Conservation (phyloP, 1,140 invertebrate genomes). For the Nilaparvata lugens region DNA sequence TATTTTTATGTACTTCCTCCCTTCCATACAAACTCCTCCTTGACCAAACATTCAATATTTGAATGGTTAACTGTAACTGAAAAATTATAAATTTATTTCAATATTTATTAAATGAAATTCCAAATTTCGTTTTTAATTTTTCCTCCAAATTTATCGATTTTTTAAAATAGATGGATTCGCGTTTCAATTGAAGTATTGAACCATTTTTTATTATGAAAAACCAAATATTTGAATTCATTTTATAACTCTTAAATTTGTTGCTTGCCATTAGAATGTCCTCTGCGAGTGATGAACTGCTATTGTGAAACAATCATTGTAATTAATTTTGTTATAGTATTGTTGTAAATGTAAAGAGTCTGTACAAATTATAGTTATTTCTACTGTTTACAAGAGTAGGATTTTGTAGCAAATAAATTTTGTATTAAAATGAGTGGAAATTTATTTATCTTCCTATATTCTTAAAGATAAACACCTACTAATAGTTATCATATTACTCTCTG, state of each 20-base stretch:
- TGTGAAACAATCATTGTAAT: not conserved
- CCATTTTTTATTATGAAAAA: not conserved
- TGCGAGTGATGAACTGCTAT: not conserved
- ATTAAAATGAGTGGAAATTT: not conserved
- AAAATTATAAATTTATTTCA: too few relatives aligned
- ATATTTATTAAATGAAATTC: too few relatives aligned
- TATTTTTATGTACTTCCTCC: too few relatives aligned
- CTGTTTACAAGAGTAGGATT: slow-evolving; percentile 1
- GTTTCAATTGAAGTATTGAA: not conserved
- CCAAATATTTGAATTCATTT: not conserved
- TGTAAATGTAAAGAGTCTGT: not conserved
- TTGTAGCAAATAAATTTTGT: not conserved
- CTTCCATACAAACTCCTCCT: too few relatives aligned
- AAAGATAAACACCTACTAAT: too few relatives aligned
- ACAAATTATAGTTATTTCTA: slow-evolving; percentile 4
- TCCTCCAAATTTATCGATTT: too few relatives aligned
- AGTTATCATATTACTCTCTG: too few relatives aligned
- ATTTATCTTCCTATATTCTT: too few relatives aligned
- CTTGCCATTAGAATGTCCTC: not conserved
- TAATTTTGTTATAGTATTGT: slow-evolving; percentile 1
- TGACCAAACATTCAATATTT: too few relatives aligned
- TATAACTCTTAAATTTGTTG: not conserved
- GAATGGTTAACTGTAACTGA: too few relatives aligned
- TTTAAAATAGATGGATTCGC: too few relatives aligned
- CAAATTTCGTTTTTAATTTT: too few relatives aligned